Evolutionary conservation across 1,140 invertebrate species (phyloP).

Genomic region (Drosophila sulfurigaster): DNA sequence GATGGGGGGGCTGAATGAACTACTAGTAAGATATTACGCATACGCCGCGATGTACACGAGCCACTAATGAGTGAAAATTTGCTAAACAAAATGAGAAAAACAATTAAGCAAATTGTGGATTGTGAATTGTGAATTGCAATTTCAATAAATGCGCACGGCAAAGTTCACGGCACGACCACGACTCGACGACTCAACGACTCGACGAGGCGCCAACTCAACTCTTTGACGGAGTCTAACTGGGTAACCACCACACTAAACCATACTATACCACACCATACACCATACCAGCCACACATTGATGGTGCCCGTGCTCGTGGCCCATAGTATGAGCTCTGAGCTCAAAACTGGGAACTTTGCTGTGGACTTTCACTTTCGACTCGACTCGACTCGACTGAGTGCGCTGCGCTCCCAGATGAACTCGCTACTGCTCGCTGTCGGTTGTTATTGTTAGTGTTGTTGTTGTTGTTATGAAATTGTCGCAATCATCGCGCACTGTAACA

Average conservation of each 20-base stretch:
- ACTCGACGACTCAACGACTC: slow-evolving; percentile 9
- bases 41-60: slow-evolving; percentile 25
- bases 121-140: slow-evolving; percentile 70
- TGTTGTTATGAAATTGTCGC: slow-evolving; percentile 69
- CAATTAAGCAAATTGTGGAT: slow-evolving; percentile 66
- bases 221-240: slow-evolving; percentile 31
- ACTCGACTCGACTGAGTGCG: slow-evolving; percentile 38
- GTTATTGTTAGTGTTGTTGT: slow-evolving; percentile 27
- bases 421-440: slow-evolving; percentile 23
- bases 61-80: slow-evolving; percentile 72
- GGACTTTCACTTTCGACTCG: slow-evolving; percentile 77
- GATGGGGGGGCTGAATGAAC: slow-evolving; percentile 33
- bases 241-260: slow-evolving; percentile 28
- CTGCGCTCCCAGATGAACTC: slow-evolving; percentile 44
- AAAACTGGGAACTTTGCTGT: slow-evolving; percentile 41
- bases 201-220: background rate
- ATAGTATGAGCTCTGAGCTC: slow-evolving; percentile 21
- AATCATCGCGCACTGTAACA: slow-evolving; percentile 58
- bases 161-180: slow-evolving; percentile 61
- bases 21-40: slow-evolving; percentile 9
- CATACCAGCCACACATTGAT: slow-evolving; percentile 17
- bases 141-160: slow-evolving; percentile 70
- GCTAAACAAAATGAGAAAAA: slow-evolving; percentile 62
- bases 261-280: too few relatives aligned
- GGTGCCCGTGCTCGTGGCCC: slow-evolving; percentile 46